phyloP scores from a whole-genome alignment of 2,888 invertebrate species.

The Melipona beecheii region DNA sequence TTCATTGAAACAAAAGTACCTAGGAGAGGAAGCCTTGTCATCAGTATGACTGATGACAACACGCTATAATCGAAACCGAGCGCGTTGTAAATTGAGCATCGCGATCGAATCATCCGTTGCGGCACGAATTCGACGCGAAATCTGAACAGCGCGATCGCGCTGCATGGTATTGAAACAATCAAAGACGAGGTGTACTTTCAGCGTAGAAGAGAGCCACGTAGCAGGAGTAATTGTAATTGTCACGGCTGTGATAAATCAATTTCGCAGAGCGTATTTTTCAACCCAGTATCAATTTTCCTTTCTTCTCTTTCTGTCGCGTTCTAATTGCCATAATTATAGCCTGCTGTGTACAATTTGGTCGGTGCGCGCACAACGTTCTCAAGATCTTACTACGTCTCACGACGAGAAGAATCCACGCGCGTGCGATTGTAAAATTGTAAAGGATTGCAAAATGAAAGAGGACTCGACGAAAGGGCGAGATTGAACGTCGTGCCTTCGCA shows the following conservation, averaged over 20 bases:
- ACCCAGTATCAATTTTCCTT: background rate
- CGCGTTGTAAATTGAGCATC: too few species aligned
- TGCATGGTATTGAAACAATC: too few species aligned
- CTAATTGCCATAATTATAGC: conserved; percentile 12
- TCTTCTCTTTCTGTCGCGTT: background rate
- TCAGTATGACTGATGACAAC: too few species aligned
- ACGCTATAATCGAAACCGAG: too few species aligned
- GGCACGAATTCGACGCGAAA: too few species aligned
- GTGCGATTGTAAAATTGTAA: too few species aligned
- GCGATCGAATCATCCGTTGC: too few species aligned
- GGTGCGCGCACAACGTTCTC: background rate
- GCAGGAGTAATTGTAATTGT: background rate
- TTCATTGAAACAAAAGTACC: too few species aligned
- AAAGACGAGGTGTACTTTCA: background rate
- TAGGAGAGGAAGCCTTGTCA: too few species aligned
- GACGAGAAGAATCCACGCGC: background rate
- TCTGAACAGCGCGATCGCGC: too few species aligned
- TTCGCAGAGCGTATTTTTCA: background rate
- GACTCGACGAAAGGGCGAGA: too few species aligned
- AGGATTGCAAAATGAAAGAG: too few species aligned
- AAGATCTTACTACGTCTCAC: background rate
- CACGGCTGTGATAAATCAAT: background rate
- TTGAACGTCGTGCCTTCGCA: background rate
- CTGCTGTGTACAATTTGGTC: background rate
- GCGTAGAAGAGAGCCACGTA: background rate